Base-by-base conservation (phyloP, 2,888 invertebrate species). In the Parnassius orleans region DNA sequence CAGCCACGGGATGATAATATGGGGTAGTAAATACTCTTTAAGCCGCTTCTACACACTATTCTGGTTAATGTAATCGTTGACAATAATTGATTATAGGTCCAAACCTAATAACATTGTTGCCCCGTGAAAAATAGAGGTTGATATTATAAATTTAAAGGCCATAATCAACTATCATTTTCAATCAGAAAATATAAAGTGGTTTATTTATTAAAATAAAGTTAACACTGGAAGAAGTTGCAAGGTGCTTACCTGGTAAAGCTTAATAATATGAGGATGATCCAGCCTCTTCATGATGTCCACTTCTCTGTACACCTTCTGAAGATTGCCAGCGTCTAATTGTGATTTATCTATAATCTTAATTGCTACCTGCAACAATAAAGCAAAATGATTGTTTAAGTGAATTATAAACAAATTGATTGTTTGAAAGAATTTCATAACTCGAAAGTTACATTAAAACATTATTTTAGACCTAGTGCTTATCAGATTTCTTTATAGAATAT, bases 181-280 rank as follows among this genome's bases (percentile, higher is more conserved):
- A 11, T 43, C 3, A 11, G 9, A 10, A 43, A 10, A 43, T 43
- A 10, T 43, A 0, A 10, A 10, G 10, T 43, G 43, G 11, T 10
- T 43, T 43, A 10, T 10, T 10, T 43, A 11, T 10, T 43, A 43
- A 10, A 43, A 43, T 53, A 14, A 42, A n/a, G 14, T 19, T 47
- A 2, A 33, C 5, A 33, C 33, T 33, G 7, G 33, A 33, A 33
- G 33, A 33, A 33, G 7, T 7, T 33, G 33, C 33, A 33, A 33
- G 7, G 33, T 33, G 7, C 89, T 91, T 81, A 97, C 97, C 95
- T 98, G 98, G 92, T 97, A 99, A 79, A 99, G 93, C 92, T 98
- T 98, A 84, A 99, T 98, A 82, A 99, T 98, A 92, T 99, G 98
- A 66, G 98, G 98, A 93, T 99, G 99, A 83, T 98, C 96, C 81